These are phyloP conservation scores for Ormyrus thymus DNA, from an alignment of 2,888 invertebrate genomes.

Conservation along the genomic window DNA sequence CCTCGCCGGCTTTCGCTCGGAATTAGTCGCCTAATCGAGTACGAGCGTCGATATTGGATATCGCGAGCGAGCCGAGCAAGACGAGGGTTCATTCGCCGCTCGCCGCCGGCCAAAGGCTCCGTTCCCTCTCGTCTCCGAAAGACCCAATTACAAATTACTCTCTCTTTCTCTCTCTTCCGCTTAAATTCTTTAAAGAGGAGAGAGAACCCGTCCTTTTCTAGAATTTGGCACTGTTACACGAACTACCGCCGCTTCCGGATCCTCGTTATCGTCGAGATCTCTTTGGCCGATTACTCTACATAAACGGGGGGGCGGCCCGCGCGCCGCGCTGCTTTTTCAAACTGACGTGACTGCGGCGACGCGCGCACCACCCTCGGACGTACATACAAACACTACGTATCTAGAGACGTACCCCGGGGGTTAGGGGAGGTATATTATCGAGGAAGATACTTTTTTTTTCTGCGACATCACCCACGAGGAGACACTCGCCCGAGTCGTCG, in stretches of 20 bases:
- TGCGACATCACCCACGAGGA: slow-evolving; percentile 13
- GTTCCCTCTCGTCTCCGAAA: background rate
- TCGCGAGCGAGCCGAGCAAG: background rate
- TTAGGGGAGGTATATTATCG: slow-evolving; percentile 19
- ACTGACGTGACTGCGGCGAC: slow-evolving; percentile 1
- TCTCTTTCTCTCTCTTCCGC: too few species aligned
- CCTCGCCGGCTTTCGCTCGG: background rate
- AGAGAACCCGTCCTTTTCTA: background rate
- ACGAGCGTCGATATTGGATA: slow-evolving; percentile 38
- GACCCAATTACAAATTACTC: background rate
- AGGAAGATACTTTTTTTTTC: slow-evolving; percentile 31
- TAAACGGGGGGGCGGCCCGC: background rate
- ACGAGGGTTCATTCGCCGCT: background rate
- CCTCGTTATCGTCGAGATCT: background rate
- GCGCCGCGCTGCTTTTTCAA: background rate
- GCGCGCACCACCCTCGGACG: background rate
- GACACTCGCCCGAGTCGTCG: slow-evolving; percentile 31
- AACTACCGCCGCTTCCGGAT: background rate
- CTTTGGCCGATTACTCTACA: background rate
- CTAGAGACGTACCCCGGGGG: slow-evolving; percentile 27
- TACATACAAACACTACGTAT: slow-evolving; percentile 33
- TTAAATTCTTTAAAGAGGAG: too few species aligned
- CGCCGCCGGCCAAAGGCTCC: background rate
- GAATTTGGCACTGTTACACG: slow-evolving; percentile 34
- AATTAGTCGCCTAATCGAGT: slow-evolving; percentile 41